Evolutionary conservation across 1,140 invertebrate genomes (phyloP), one percentile per base, ranked within the genome.

Genomic region (Nomia melanderi): DNA sequence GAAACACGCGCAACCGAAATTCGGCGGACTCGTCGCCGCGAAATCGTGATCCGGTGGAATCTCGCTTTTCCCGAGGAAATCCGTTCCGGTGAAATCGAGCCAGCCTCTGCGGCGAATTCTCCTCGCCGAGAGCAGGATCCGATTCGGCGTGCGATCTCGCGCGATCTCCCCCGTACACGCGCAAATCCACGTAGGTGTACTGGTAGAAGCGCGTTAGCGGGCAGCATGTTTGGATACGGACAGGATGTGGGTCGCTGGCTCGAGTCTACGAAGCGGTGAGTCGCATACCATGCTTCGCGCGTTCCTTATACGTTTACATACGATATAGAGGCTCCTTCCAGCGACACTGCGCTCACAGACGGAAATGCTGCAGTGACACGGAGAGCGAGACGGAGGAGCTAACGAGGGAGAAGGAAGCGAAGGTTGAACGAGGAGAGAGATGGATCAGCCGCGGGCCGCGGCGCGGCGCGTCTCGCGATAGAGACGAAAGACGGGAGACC

Each of bases 181-280:
- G 50, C 75, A 74, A 77, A 78, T 59, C 25, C 31, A 59, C 63
- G 29, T 54, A 77, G 66, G 77, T 79, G 80, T 83, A 70, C 5
- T 14, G 53, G 76, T 82, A 62, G 39, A 54, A 41, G 41, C 41
- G 59, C 53, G 69, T 79, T 70, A 54, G 47, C 78, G 81, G 76
- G 76, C 75, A 36, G 62, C 63, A 72, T 84, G 77, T 84, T 82
- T 86, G 86, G 82, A 86, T 82, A 79, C 83, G 79, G 53, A 72
- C 81, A 82, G 85, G 87, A 90, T 90, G 89, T 90, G 88, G 88
- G 89, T 90, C 89, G 88, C 88, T 88, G 79, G 84, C 84, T 84
- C 78, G 83, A 84, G 82, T 89, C 86, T 86, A 82, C 85, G 78
- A 85, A 78, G 74, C 82, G 77, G 80, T 83, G 84, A 85, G 81